These are phyloP conservation scores for Mionectes olivaceus DNA, from an alignment of 2,797 vertebrate species.

Conservation along the genomic window DNA sequence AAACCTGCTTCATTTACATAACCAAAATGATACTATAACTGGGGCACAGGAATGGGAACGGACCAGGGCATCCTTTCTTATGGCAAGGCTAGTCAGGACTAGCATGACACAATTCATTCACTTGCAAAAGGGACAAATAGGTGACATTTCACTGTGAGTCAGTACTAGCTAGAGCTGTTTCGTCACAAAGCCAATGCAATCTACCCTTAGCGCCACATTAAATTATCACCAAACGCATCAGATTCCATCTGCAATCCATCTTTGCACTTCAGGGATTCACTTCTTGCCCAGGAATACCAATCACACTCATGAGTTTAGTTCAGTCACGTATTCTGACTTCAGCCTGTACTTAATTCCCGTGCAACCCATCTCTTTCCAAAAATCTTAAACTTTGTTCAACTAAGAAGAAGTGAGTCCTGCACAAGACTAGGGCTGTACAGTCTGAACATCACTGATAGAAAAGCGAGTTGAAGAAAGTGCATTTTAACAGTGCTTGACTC, in stretches of 20 bases:
- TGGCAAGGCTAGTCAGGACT: conserved; percentile 1
- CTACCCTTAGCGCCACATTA: background rate
- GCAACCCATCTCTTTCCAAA: background rate
- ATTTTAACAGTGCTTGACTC: background rate
- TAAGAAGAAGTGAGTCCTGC: background rate
- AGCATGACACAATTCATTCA: background rate
- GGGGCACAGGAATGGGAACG: background rate
- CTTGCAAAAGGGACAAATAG: background rate
- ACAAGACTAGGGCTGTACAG: background rate
- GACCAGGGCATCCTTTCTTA: background rate
- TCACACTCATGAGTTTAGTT: background rate
- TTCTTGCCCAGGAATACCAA: background rate
- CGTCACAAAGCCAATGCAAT: conserved; percentile 2
- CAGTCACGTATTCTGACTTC: background rate
- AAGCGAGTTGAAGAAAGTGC: background rate
- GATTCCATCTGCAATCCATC: background rate
- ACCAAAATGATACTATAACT: background rate
- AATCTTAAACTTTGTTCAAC: background rate
- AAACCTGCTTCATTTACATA: conserved; percentile 15
- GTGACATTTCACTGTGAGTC: conserved; percentile 16
- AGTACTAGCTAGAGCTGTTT: background rate
- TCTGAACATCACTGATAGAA: background rate
- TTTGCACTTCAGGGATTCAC: background rate
- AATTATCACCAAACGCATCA: background rate
- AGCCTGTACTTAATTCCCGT: background rate